phyloP scores from a whole-genome alignment of 1,140 invertebrate species.

The Dryas iulia region DNA sequence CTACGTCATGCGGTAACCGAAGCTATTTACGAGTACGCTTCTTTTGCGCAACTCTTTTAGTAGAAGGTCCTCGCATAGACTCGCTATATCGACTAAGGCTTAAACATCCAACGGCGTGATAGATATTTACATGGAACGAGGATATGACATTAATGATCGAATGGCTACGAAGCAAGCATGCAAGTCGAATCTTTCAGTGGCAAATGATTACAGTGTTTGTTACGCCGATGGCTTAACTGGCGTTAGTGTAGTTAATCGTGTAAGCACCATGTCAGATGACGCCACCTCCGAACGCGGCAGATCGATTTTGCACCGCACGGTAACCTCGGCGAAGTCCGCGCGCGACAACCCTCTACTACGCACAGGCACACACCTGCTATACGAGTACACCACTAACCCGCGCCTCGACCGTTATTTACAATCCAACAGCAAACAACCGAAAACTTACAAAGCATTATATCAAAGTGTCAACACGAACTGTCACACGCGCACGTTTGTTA shows the following conservation, averaged over 20 bases:
- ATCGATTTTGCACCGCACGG: constrained; percentile 78
- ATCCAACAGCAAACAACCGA: constrained; percentile 77
- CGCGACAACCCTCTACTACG: constrained; percentile 45
- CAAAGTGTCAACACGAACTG: constrained; percentile 75
- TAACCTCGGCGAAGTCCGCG: constrained; percentile 43
- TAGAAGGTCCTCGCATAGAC: constrained; percentile 16
- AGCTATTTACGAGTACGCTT: constrained; percentile 11
- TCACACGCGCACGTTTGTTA: constrained; percentile 79
- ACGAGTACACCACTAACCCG: constrained; percentile 68
- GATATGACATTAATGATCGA: constrained; percentile 33
- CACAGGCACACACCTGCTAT: constrained; percentile 56
- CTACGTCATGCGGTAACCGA: constrained; percentile 63
- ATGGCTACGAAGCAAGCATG: constrained; percentile 60
- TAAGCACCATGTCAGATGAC: constrained; percentile 72
- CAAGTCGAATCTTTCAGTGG: constrained; percentile 50
- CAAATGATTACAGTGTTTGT: constrained; percentile 65
- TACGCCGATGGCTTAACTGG: constrained; percentile 60
- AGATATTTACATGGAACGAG: constrained; percentile 16
- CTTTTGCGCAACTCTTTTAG: background rate
- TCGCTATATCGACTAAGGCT: background rate
- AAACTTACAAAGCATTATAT: constrained; percentile 81
- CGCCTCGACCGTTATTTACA: constrained; percentile 78
- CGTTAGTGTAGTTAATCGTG: constrained; percentile 78
- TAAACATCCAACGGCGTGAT: constrained; percentile 4
- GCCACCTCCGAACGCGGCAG: constrained; percentile 44